Conservation (phyloP, 2,113 vertebrate species). For the Anolis carolinensis region DNA sequence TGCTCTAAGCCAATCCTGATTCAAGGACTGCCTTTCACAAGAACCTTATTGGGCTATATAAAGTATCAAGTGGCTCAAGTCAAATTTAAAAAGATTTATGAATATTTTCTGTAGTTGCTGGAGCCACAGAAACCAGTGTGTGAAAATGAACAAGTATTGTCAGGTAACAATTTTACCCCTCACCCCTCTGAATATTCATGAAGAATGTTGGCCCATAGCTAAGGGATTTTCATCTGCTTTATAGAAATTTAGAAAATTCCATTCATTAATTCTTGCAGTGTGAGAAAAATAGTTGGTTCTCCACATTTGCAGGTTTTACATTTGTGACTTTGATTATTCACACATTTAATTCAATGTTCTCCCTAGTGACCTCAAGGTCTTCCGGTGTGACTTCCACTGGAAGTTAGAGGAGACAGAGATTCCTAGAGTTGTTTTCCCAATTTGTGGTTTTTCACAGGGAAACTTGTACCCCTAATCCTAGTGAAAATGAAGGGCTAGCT, state of each 20-base stretch:
- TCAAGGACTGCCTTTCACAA: neutral
- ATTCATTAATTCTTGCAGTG: neutral
- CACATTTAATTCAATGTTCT: no score
- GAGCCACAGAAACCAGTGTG: neutral
- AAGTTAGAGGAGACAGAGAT: no score
- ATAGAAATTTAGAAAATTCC: neutral
- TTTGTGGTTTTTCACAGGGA: no score
- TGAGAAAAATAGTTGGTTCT: neutral
- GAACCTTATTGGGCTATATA: neutral
- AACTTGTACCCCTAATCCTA: no score
- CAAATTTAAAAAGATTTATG: neutral
- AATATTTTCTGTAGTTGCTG: neutral
- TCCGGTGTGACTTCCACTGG: no score
- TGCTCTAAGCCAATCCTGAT: neutral
- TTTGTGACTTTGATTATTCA: no score
- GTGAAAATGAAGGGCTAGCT: no score
- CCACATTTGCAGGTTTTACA: no score
- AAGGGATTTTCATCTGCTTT: neutral
- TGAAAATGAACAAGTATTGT: neutral
- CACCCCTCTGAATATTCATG: neutral
- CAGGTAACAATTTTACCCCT: neutral
- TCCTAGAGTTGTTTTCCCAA: no score
- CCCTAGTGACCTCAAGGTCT: no score
- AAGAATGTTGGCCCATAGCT: neutral
- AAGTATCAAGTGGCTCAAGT: neutral